Percentiles rank a stretch among this genome's conserved stretches.
Conservation (phyloP, 2,888 invertebrate genomes). For the Cyrtodaria siliqua region DNA sequence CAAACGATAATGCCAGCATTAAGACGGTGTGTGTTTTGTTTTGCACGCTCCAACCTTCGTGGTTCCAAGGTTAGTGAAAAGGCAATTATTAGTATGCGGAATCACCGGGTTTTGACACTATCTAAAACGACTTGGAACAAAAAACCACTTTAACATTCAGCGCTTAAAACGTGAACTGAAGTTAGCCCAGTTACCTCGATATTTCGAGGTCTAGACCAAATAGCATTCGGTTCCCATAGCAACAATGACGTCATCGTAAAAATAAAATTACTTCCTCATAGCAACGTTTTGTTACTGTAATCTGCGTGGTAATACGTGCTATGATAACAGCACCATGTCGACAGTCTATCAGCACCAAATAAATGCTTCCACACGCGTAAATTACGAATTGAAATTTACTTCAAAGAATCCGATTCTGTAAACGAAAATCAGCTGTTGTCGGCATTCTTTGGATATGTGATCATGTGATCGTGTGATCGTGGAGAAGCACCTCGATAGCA, state of each 20-base stretch:
- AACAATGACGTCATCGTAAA: conserved; percentile 48
- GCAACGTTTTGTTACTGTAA: conserved; percentile 41
- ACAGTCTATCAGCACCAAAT: conserved; percentile 21
- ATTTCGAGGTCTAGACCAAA: conserved; percentile 36
- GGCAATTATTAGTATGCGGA: too few species aligned
- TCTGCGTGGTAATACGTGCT: conserved; percentile 33
- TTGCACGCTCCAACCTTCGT: too few species aligned
- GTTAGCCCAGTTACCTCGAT: conserved; percentile 31
- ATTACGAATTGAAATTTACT: conserved; percentile 7
- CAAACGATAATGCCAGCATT: too few species aligned
- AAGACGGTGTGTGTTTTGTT: too few species aligned
- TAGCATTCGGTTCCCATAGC: conserved; percentile 30
- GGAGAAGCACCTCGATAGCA: too few species aligned
- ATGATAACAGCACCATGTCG: conserved; percentile 32
- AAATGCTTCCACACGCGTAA: conserved; percentile 24
- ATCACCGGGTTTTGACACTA: too few species aligned
- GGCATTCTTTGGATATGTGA: too few species aligned
- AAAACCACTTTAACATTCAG: too few species aligned
- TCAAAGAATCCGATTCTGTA: conserved; percentile 9
- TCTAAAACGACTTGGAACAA: too few species aligned
- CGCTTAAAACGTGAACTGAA: conserved; percentile 13
- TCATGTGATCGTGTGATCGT: too few species aligned
- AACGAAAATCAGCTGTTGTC: conserved; percentile 11
- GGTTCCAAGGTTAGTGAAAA: too few species aligned
- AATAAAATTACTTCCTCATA: conserved; percentile 55